These are phyloP conservation scores for Brachionus rotundiformis DNA, from an alignment of 1,140 invertebrate species.

Conservation along the genomic window DNA sequence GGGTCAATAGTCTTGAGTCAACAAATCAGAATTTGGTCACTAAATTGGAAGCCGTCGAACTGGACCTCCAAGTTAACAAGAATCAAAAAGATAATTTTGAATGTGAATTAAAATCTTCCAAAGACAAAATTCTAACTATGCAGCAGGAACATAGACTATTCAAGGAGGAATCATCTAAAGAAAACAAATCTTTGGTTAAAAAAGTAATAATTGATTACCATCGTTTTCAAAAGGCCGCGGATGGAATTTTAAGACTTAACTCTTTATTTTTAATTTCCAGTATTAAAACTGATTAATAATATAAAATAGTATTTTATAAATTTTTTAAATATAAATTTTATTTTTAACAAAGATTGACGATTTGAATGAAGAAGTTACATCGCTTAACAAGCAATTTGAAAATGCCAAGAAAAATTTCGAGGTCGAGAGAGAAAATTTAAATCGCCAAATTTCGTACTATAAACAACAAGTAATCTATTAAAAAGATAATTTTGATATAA, in stretches of 20 bases:
- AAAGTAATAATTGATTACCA: no score
- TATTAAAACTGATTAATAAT: no score
- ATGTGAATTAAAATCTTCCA: neutral
- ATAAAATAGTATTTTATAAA: no score
- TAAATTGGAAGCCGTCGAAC: neutral
- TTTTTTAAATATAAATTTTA: neutral
- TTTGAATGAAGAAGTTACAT: conserved; percentile 10
- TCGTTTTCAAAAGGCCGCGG: no score
- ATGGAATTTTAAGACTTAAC: no score
- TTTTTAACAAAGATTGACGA: conserved; percentile 15
- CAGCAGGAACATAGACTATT: neutral
- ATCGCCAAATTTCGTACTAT: conserved; percentile 5
- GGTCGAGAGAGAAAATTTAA: neutral
- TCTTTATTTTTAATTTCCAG: no score
- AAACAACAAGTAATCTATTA: conserved; percentile 5
- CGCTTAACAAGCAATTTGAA: conserved; percentile 32
- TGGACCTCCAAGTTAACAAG: neutral
- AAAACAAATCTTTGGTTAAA: neutral
- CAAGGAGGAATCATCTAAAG: neutral
- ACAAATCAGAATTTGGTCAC: conserved; percentile 24
- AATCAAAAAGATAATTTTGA: conserved; percentile 37
- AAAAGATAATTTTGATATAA: neutral
- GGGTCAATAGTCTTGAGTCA: neutral
- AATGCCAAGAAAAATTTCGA: conserved; percentile 5
- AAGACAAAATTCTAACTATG: neutral